These are phyloP conservation scores for Apogon hyalosoma DNA, from an alignment of 2,797 vertebrate genomes.

Conservation along the genomic window DNA sequence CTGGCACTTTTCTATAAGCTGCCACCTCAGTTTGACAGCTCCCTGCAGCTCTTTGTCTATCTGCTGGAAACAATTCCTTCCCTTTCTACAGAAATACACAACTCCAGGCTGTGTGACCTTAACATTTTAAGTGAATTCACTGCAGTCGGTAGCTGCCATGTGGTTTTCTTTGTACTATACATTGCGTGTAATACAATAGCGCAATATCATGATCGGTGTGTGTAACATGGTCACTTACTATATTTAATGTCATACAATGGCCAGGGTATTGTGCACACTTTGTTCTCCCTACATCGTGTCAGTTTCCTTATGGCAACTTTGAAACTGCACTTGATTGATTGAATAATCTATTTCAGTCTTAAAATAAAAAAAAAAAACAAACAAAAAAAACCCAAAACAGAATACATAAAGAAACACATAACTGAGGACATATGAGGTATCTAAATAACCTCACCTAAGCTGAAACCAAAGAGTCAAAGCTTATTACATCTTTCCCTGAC, in stretches of 20 bases:
- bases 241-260: constrained; percentile 55
- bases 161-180: constrained; percentile 66
- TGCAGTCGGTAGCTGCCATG: constrained; percentile 67
- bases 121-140: constrained; percentile 75
- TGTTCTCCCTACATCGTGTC: constrained; percentile 13
- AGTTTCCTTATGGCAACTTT: constrained; percentile 18
- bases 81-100: constrained; percentile 69
- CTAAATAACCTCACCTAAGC: no score
- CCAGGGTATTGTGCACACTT: constrained; percentile 26
- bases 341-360: no score
- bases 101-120: constrained; percentile 80
- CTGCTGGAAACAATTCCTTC: constrained; percentile 77
- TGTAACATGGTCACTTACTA: constrained; percentile 51
- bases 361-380: no score
- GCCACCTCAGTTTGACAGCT: constrained; percentile 79
- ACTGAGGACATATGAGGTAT: no score
- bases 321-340: constrained; percentile 9
- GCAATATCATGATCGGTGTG: constrained; percentile 57
- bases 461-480: no score
- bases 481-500: no score
- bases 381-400: no score
- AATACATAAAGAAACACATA: no score
- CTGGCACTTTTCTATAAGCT: constrained; percentile 80
- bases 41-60: constrained; percentile 71
- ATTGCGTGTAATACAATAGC: constrained; percentile 66